Percentiles rank a stretch among this genome's conserved stretches.
Evolutionary conservation across 2,888 invertebrate genomes (phyloP).

Genomic region (Meliscaeva auricollis): DNA sequence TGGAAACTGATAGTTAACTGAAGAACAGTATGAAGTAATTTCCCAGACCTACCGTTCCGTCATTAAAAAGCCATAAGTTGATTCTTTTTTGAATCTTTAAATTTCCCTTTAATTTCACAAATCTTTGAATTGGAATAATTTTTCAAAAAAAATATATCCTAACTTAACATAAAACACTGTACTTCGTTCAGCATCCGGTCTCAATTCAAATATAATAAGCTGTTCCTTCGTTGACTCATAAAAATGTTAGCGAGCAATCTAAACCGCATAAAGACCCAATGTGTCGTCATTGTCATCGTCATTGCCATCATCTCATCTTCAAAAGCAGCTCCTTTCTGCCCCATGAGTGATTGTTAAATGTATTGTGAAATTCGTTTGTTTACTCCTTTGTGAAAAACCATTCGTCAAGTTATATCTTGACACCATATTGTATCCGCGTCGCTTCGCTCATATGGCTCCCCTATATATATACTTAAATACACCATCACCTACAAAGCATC

Average conservation of each 20-base stretch:
- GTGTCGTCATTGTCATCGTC: conserved; percentile 35
- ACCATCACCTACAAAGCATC: neutral
- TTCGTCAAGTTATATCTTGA: conserved; percentile 70
- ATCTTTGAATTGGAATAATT: too few relatives aligned
- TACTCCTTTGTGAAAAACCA: conserved; percentile 73
- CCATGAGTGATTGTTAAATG: conserved; percentile 71
- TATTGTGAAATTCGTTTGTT: conserved; percentile 76
- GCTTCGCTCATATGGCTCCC: conserved; percentile 26
- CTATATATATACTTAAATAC: neutral
- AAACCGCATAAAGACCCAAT: conserved; percentile 48
- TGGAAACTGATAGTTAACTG: too few relatives aligned
- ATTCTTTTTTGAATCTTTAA: too few relatives aligned
- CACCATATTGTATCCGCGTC: conserved; percentile 46
- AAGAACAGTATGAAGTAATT: too few relatives aligned
- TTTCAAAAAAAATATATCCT: too few relatives aligned
- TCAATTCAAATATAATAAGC: conserved; percentile 10
- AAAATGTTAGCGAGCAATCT: conserved; percentile 11
- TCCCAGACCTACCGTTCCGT: too few relatives aligned
- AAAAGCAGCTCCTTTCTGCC: conserved; percentile 24
- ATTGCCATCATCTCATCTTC: conserved; percentile 28
- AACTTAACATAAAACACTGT: too few relatives aligned
- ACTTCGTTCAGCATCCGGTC: too few relatives aligned
- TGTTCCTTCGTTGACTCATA: conserved; percentile 25
- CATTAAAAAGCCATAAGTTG: too few relatives aligned
- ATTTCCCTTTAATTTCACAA: too few relatives aligned